These are phyloP conservation scores for Ophonus ardosiacus DNA, from an alignment of 2,888 invertebrate species.

Conservation along the genomic window DNA sequence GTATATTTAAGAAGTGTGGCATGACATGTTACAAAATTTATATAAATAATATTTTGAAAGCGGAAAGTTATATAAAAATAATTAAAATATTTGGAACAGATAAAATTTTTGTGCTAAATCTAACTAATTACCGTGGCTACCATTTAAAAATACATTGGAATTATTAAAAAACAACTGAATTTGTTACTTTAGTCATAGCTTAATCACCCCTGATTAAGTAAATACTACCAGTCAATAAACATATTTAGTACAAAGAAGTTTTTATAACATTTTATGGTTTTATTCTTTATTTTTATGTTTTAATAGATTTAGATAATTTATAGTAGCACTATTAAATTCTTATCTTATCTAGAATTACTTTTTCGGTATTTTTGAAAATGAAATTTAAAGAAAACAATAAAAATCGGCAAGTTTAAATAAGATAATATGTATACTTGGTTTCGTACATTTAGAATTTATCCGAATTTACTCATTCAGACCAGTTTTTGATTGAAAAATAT, in stretches of 20 bases:
- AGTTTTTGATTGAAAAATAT: background rate
- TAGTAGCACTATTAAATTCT: background rate
- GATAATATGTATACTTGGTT: background rate
- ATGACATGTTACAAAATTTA: constrained; percentile 34
- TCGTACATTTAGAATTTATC: background rate
- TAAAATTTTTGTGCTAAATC: constrained; percentile 3
- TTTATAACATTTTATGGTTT: constrained; percentile 6
- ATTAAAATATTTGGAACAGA: constrained; percentile 10
- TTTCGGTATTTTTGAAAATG: background rate
- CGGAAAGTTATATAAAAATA: constrained; percentile 41
- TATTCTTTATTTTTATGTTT: background rate
- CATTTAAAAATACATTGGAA: too few relatives aligned
- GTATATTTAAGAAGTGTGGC: constrained; percentile 29
- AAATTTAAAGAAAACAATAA: background rate
- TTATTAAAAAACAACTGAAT: too few relatives aligned
- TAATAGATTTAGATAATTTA: background rate
- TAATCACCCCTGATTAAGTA: too few relatives aligned
- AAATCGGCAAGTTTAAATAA: background rate
- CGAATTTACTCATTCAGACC: background rate
- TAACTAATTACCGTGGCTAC: too few relatives aligned
- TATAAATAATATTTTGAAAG: constrained; percentile 41
- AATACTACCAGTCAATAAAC: too few relatives aligned
- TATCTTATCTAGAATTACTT: background rate
- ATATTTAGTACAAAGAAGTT: too few relatives aligned
- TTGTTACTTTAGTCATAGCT: too few relatives aligned